Conservation (phyloP, 2,888 invertebrate species). For the Stenoptilia bipunctidactyla region DNA sequence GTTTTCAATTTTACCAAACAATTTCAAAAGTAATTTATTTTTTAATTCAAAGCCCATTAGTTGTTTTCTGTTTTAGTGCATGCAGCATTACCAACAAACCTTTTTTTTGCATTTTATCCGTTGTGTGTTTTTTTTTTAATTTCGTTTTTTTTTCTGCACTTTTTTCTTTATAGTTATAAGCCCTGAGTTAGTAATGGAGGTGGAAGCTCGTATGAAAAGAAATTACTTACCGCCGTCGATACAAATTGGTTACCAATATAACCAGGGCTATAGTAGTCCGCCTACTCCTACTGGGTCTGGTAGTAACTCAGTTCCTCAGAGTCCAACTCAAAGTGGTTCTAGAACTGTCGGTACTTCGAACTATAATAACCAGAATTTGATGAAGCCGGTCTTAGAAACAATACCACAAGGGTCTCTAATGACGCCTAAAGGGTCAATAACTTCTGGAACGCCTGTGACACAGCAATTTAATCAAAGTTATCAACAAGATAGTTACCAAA, state of each 20-base stretch:
- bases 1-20: neutral
- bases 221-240: conserved; percentile 82
- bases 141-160: conserved; percentile 20
- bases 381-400: conserved; percentile 43
- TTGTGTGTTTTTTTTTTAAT: conserved; percentile 3
- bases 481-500: conserved; percentile 2
- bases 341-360: conserved; percentile 26
- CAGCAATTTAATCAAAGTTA: neutral
- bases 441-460: conserved; percentile 23
- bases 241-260: conserved; percentile 55
- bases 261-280: conserved; percentile 39
- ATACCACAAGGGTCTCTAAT: conserved; percentile 52
- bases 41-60: too few relatives aligned
- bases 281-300: conserved; percentile 30
- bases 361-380: conserved; percentile 25
- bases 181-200: conserved; percentile 89
- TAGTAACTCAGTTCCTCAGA: conserved; percentile 24
- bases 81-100: neutral
- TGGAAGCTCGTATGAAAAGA: conserved; percentile 88
- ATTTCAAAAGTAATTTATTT: conserved; percentile 6
- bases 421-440: conserved; percentile 15
- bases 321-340: conserved; percentile 34
- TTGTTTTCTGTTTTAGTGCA: conserved; percentile 17
- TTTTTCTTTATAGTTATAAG: conserved; percentile 79
- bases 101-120: neutral